Base-by-base conservation (phyloP, 2,797 vertebrate genomes). In the Xenopus petersii region DNA sequence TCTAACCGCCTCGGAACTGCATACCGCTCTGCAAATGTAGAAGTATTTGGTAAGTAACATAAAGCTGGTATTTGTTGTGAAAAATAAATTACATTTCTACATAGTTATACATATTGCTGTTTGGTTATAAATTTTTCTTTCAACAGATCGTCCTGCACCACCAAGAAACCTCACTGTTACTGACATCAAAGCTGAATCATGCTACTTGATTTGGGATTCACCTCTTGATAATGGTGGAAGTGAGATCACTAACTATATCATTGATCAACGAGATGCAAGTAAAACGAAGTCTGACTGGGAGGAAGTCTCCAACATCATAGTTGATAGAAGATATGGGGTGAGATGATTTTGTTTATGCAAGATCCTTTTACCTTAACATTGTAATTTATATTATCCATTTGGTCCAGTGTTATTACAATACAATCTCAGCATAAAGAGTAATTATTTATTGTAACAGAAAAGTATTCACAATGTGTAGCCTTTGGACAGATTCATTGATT, bases 231-330 rank as follows among this genome's bases (percentile, higher is more conserved):
- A 94, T 47, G 98, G 96, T 36, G 97, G 97, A 85, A 98, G 95
- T 84, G 95, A 97, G 83, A 91, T 99, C 80, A 96, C 95, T 12
- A 98, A 99, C 86, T 99, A 99, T 77, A 89, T 98, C 73, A 86
- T 99, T 80, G 97, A 99, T 81, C 96, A 90, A 84, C 96, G 91
- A 65, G 93, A 97, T 74, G 91, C 96, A 74, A 86, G 88, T 67
- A 92, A 86, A 68, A 96, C 95, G 75, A 95, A 96, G 80, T 91
- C 93, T 73, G 89, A 99, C 75, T 99, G 98, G 98, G 93, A 92
- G 81, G 92, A 91, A 85, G 92, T 98, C 79, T 95, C 89, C 80
- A 95, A 88, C 82, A 90, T 84, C 63, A 91, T 93, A 64, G 87
- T 99, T 17, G 97, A 99, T 49, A 96, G 79, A 83, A 92, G 90